Conservation (phyloP, 2,113 vertebrate genomes). For the Vombatus ursinus region DNA sequence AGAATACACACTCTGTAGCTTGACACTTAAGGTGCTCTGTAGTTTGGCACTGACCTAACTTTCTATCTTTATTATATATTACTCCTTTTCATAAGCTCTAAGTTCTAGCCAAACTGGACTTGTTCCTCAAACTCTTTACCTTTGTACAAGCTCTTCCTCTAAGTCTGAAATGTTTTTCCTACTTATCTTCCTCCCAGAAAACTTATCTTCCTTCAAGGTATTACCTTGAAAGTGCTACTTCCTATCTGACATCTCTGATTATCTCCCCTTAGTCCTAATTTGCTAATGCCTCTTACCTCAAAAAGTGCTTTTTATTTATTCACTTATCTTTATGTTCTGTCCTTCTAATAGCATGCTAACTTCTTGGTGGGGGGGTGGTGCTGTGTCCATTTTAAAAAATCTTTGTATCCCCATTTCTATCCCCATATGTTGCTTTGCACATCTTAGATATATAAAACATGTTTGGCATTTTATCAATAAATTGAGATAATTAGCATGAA, state of each 20-base stretch:
- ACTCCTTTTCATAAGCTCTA: background rate
- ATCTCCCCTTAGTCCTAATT: background rate
- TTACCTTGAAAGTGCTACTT: background rate
- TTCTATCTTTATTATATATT: background rate
- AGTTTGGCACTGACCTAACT: background rate
- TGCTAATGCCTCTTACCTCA: background rate
- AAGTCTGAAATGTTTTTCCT: background rate
- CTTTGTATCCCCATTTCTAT: too few relatives aligned
- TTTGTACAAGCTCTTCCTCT: background rate
- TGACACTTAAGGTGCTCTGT: background rate
- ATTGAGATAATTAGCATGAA: background rate
- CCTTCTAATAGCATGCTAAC: background rate
- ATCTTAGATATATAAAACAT: background rate
- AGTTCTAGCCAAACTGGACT: background rate
- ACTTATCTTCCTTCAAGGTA: background rate
- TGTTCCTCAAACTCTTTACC: background rate
- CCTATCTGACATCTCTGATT: background rate
- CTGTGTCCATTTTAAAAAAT: background rate
- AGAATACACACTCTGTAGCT: background rate
- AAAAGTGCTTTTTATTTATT: background rate
- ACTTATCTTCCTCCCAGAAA: background rate
- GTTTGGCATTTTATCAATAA: background rate
- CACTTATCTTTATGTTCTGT: background rate
- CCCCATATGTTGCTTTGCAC: too few relatives aligned
- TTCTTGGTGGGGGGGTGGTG: too few relatives aligned